Evolutionary conservation across 2,888 invertebrate species (phyloP).

Genomic region (Drosophila siamana): DNA sequence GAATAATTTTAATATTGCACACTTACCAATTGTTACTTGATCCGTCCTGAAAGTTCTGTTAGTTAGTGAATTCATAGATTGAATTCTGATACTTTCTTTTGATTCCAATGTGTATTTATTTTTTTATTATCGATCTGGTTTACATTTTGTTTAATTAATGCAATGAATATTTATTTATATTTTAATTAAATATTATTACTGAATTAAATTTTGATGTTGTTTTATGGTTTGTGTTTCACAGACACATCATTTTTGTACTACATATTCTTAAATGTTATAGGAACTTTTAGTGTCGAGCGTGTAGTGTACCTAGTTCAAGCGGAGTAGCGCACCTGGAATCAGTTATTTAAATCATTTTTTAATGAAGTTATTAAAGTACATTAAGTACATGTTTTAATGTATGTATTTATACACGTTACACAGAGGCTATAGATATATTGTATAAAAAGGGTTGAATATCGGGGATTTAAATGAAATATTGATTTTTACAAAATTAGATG

Average conservation of each 20-base stretch:
- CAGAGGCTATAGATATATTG: too few relatives aligned
- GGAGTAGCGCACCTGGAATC: conserved; percentile 52
- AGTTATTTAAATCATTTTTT: not conserved
- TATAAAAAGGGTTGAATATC: too few relatives aligned
- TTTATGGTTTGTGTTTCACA: conserved; percentile 20
- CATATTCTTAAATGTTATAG: conserved; percentile 71
- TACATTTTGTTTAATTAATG: conserved; percentile 11
- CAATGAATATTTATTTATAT: not conserved
- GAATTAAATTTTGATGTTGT: conserved; percentile 11
- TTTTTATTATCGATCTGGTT: conserved; percentile 19
- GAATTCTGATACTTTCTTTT: not conserved
- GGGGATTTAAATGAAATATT: too few relatives aligned
- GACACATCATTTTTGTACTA: conserved; percentile 60
- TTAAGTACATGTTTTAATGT: too few relatives aligned
- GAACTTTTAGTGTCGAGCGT: conserved; percentile 67
- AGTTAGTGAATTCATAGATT: not conserved
- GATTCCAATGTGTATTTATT: not conserved
- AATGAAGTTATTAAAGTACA: not conserved
- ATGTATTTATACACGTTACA: too few relatives aligned
- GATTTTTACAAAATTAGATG: too few relatives aligned
- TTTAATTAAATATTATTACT: not conserved
- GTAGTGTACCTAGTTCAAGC: conserved; percentile 47
- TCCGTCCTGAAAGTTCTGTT: not conserved
- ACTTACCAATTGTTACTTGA: conserved; percentile 17
- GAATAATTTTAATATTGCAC: too few relatives aligned